These are phyloP conservation scores for Aptenodytes patagonicus DNA, from an alignment of 2,113 vertebrate species.

Conservation along the genomic window DNA sequence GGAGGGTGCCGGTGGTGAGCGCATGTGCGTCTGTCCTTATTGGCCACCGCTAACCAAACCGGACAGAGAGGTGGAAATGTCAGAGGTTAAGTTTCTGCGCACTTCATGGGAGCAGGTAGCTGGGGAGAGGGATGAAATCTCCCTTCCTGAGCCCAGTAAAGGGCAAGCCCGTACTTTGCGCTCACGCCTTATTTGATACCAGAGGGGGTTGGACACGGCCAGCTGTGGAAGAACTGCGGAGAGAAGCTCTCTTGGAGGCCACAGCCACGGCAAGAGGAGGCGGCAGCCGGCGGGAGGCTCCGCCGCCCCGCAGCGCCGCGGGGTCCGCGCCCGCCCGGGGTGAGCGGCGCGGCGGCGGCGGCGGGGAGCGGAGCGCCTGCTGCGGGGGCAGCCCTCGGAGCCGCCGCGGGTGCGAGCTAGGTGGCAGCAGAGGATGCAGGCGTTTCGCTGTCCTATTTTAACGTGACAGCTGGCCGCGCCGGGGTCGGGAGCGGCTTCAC, in stretches of 20 bases:
- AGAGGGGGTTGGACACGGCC: fast-evolving
- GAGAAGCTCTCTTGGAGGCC: background rate
- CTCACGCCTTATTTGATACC: background rate
- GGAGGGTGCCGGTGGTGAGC: background rate
- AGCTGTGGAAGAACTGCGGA: background rate
- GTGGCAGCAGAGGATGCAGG: background rate
- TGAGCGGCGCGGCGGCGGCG: background rate
- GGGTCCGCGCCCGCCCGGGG: background rate
- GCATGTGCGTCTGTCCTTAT: background rate
- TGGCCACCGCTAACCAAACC: too few species aligned
- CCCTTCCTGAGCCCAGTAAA: too few species aligned
- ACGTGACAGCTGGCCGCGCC: background rate
- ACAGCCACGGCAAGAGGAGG: background rate
- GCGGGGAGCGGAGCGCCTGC: background rate
- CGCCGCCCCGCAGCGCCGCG: background rate
- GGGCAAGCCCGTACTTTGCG: background rate
- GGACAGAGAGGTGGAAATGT: background rate
- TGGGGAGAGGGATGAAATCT: background rate
- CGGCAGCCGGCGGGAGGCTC: background rate
- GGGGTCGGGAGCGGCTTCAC: background rate
- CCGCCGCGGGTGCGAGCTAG: background rate
- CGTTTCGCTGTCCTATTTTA: background rate
- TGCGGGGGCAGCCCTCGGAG: background rate
- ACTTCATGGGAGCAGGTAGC: background rate
- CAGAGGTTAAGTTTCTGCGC: background rate